These are phyloP conservation scores for Chaetura pelagica DNA, from an alignment of 2,113 vertebrate genomes.

Conservation along the genomic window DNA sequence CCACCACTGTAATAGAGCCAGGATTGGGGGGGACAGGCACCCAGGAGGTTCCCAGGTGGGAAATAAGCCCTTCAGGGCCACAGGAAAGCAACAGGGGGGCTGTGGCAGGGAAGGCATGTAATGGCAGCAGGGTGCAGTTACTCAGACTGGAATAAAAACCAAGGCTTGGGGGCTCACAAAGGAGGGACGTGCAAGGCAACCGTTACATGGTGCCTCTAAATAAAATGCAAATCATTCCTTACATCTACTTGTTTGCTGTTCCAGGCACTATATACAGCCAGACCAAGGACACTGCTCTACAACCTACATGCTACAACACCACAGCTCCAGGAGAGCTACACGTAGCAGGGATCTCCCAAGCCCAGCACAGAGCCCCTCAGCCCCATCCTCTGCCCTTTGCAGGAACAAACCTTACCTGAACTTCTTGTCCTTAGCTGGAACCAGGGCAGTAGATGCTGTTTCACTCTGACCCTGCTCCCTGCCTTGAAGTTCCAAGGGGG, in stretches of 20 bases:
- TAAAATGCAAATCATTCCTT: neutral
- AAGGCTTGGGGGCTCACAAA: neutral
- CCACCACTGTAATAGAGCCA: neutral
- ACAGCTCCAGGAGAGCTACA: neutral
- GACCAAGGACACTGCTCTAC: neutral
- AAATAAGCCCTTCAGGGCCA: neutral
- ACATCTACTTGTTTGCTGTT: neutral
- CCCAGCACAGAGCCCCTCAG: neutral
- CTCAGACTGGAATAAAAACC: neutral
- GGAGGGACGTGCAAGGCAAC: neutral
- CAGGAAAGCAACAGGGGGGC: neutral
- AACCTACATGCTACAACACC: neutral
- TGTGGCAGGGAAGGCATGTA: neutral
- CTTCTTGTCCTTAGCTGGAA: neutral
- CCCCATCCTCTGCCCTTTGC: fast-evolving
- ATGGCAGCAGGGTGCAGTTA: neutral
- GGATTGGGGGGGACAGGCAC: fast-evolving
- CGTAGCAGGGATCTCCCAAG: fast-evolving
- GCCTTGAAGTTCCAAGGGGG: fast-evolving
- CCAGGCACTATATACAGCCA: neutral
- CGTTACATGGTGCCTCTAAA: neutral
- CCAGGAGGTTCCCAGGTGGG: fast-evolving
- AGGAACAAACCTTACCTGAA: neutral
- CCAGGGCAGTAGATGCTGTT: neutral
- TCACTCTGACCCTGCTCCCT: fast-evolving